Evolutionary conservation across 2,797 vertebrate genomes (phyloP).

Genomic region (Serranus cabrilla): DNA sequence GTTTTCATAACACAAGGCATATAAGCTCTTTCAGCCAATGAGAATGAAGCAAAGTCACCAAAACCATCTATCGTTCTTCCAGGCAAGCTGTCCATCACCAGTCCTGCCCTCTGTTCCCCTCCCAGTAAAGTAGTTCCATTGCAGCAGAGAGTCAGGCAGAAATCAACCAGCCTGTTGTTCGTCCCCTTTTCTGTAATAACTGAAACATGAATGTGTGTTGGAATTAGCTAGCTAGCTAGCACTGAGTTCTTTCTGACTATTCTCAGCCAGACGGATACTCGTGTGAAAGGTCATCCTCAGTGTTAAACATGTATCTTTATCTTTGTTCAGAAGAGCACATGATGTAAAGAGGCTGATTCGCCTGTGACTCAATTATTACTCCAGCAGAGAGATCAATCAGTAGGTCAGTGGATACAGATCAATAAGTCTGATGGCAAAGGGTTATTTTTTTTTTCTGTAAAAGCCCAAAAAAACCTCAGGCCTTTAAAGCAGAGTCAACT

Average conservation of each 20-base stretch:
- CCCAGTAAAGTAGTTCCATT: too few species aligned
- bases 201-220: too few species aligned
- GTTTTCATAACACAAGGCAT: too few species aligned
- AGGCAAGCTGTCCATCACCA: too few species aligned
- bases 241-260: slow-evolving; percentile 28
- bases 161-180: too few species aligned
- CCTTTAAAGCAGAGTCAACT: slow-evolving; percentile 2
- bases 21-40: too few species aligned
- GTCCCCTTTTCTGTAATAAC: too few species aligned
- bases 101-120: too few species aligned
- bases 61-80: too few species aligned
- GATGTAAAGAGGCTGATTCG: slow-evolving; percentile 7
- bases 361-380: background rate
- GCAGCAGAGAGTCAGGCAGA: too few species aligned
- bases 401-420: slow-evolving; percentile 29
- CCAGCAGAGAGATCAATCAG: slow-evolving; percentile 24
- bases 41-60: too few species aligned
- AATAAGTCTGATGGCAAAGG: slow-evolving; percentile 15
- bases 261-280: slow-evolving; percentile 4
- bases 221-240: background rate
- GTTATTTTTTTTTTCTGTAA: background rate
- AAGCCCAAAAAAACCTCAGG: background rate
- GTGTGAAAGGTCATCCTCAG: slow-evolving; percentile 11
- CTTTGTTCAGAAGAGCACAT: slow-evolving; percentile 7
- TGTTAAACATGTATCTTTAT: background rate